Conservation (phyloP, 1,140 invertebrate genomes). For the Phenacoccus solenopsis region DNA sequence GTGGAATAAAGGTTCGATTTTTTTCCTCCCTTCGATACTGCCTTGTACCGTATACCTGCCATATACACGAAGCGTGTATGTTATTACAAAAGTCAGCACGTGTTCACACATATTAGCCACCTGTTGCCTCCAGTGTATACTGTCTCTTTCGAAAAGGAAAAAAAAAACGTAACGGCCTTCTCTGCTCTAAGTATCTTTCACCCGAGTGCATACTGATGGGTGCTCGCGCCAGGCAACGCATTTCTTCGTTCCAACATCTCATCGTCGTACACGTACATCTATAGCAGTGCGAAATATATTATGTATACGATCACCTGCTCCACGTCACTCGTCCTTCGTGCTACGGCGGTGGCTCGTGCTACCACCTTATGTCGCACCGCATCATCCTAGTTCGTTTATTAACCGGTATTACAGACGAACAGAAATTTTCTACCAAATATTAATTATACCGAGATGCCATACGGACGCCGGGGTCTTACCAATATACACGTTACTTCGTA, state of each 20-base stretch:
- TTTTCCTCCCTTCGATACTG: no score
- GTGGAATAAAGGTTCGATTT: no score
- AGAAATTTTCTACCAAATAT: not conserved
- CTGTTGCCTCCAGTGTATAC: not conserved
- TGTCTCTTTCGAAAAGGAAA: slow-evolving; percentile 1
- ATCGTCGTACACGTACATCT: no score
- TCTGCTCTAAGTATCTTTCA: no score
- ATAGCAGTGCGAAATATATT: slow-evolving; percentile 10
- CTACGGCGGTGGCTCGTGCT: not conserved
- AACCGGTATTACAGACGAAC: slow-evolving; percentile 6
- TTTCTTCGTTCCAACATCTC: no score
- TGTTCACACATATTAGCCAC: slow-evolving; percentile 15
- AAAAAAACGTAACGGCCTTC: no score
- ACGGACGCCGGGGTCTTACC: not conserved
- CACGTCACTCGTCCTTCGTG: not conserved
- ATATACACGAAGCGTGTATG: not conserved
- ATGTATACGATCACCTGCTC: slow-evolving; percentile 10
- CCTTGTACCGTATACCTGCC: not conserved
- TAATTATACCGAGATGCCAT: not conserved
- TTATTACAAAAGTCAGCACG: slow-evolving; percentile 9
- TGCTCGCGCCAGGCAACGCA: no score
- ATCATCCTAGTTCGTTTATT: not conserved
- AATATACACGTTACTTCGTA: no score
- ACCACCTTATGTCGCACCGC: not conserved
- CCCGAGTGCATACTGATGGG: no score